phyloP scores from a whole-genome alignment of 92 coral and sea anemone genomes.

The Zoanthus sociatus region DNA sequence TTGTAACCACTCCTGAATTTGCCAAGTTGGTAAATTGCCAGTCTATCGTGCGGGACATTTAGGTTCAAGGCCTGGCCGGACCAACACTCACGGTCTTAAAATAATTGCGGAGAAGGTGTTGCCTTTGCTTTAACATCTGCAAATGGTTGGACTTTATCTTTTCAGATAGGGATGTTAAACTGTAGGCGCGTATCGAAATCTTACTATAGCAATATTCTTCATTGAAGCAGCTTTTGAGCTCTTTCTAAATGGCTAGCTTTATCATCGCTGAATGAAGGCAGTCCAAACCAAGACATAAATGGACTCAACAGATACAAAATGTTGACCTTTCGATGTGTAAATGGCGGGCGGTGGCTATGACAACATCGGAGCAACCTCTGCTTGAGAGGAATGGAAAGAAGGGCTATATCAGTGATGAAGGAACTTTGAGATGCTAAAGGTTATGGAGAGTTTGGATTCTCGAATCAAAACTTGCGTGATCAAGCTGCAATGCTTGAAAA shows the following conservation, averaged over 20 bases:
- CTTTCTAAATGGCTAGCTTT: background rate
- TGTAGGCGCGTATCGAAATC: too few relatives aligned
- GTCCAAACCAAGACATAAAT: slow-evolving; percentile 37
- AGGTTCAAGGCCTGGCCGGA: too few relatives aligned
- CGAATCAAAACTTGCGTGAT: slow-evolving; percentile 54
- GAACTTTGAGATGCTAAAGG: slow-evolving; percentile 61
- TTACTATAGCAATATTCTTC: background rate
- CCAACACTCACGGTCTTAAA: too few relatives aligned
- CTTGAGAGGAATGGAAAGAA: slow-evolving; percentile 50
- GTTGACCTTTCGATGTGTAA: slow-evolving; percentile 22
- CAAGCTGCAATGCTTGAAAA: slow-evolving; percentile 60
- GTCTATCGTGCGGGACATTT: too few relatives aligned
- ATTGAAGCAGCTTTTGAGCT: background rate
- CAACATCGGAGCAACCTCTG: slow-evolving; percentile 48
- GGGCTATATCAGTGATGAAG: slow-evolving; percentile 44
- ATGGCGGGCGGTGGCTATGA: slow-evolving; percentile 31
- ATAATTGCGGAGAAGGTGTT: too few relatives aligned
- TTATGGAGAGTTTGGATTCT: slow-evolving; percentile 45
- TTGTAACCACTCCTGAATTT: too few relatives aligned
- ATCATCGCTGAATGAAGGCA: slow-evolving; percentile 33
- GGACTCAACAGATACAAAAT: slow-evolving; percentile 44
- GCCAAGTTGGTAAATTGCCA: too few relatives aligned
- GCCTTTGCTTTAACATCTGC: too few relatives aligned
- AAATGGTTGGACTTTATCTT: too few relatives aligned
- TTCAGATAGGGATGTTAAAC: too few relatives aligned